phyloP scores from a whole-genome alignment of 2,888 invertebrate genomes.

The Hesperia comma region DNA sequence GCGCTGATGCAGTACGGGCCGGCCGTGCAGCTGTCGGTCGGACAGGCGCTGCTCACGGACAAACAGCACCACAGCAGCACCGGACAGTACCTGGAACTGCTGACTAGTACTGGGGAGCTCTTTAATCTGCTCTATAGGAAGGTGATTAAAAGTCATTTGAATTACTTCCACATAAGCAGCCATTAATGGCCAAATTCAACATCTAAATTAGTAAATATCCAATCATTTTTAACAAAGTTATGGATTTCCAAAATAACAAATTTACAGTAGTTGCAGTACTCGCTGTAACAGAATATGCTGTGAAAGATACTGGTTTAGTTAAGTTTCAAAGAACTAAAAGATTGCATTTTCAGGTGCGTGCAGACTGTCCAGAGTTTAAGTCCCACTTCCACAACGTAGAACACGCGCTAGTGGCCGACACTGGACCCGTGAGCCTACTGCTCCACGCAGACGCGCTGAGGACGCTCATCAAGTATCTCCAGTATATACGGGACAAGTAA shows the following conservation, averaged over 20 bases:
- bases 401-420: slow-evolving; percentile 89
- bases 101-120: slow-evolving; percentile 87
- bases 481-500: slow-evolving; percentile 86
- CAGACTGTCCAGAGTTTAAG: slow-evolving; percentile 92
- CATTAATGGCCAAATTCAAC: too few relatives aligned
- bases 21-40: slow-evolving; percentile 86
- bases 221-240: too few relatives aligned
- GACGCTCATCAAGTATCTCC: slow-evolving; percentile 87
- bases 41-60: slow-evolving; percentile 84
- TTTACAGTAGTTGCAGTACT: too few relatives aligned
- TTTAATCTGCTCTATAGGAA: slow-evolving; percentile 90
- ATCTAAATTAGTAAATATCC: too few relatives aligned
- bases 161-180: too few relatives aligned
- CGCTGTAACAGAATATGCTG: too few relatives aligned
- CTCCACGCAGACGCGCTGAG: slow-evolving; percentile 89
- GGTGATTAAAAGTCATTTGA: too few relatives aligned
- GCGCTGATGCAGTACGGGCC: slow-evolving; percentile 92
- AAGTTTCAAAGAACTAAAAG: not conserved
- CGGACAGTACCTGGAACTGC: slow-evolving; percentile 90
- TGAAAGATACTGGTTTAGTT: too few relatives aligned
- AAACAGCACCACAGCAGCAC: slow-evolving; percentile 89
- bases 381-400: slow-evolving; percentile 92
- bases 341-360: slow-evolving; percentile 84
- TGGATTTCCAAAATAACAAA: too few relatives aligned
- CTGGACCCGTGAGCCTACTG: slow-evolving; percentile 82